Conservation (phyloP, 2,113 vertebrate species). For the Synodontis membranacea region DNA sequence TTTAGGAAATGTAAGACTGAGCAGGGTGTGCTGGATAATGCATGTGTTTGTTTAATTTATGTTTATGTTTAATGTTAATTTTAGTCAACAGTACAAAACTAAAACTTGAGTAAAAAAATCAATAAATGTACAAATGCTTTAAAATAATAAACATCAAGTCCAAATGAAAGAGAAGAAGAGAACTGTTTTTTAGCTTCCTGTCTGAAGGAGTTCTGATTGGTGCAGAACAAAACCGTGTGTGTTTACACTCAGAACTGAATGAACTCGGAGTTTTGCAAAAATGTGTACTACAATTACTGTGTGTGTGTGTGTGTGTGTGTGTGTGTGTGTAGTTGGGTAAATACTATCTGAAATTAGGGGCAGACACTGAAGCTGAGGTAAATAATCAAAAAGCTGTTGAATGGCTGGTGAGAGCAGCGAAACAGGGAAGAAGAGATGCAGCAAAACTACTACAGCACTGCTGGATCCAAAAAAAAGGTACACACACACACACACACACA, state of each 20-base stretch:
- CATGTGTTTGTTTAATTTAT: too few species aligned
- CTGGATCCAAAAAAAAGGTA: conserved; percentile 86
- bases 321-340: conserved; percentile 79
- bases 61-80: too few species aligned
- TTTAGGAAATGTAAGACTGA: too few species aligned
- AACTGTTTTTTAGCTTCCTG: neutral
- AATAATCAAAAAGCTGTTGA: conserved; percentile 81
- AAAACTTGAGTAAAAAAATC: too few species aligned
- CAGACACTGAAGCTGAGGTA: conserved; percentile 76
- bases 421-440: conserved; percentile 87
- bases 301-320: conserved; percentile 17
- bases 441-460: conserved; percentile 81
- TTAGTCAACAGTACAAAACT: too few species aligned
- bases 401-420: conserved; percentile 88
- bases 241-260: neutral
- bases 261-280: neutral
- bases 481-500: neutral
- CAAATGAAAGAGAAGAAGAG: neutral
- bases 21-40: too few species aligned
- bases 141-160: neutral
- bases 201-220: neutral
- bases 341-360: conserved; percentile 82
- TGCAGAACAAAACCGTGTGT: neutral
- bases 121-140: too few species aligned
- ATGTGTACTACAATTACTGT: neutral